Percentiles rank a stretch among this genome's conserved stretches.
Conservation (phyloP, 1,140 invertebrate species). For the Geopemphigus sp. region DNA sequence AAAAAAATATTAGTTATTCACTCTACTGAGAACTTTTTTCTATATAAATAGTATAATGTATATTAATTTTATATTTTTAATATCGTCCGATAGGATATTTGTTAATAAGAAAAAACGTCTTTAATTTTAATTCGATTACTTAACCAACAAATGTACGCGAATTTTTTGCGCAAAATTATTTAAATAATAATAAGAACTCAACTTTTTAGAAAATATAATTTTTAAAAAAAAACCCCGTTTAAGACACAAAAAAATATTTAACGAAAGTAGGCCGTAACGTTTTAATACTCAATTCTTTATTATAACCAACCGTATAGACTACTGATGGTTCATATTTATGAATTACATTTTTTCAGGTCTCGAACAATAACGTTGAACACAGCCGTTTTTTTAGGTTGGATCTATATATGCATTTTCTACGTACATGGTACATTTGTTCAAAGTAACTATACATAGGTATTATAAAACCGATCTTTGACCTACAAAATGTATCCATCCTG, state of each 20-base stretch:
- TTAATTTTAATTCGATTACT: conserved; percentile 2
- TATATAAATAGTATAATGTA: not conserved
- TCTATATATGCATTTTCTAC: not conserved
- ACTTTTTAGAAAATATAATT: not conserved
- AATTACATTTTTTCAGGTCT: conserved; percentile 3
- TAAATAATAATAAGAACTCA: not conserved
- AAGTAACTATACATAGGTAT: not conserved
- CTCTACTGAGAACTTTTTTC: no score
- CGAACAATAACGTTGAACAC: conserved; percentile 19
- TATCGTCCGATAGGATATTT: not conserved
- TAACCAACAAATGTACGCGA: not conserved
- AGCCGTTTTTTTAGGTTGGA: not conserved
- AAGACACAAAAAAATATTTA: not conserved
- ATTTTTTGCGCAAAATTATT: not conserved
- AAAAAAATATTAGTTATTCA: no score
- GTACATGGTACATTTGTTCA: not conserved
- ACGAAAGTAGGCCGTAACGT: conserved; percentile 16
- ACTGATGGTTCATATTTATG: conserved; percentile 27
- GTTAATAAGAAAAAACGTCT: not conserved
- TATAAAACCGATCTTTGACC: not conserved
- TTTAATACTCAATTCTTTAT: not conserved
- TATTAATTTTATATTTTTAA: not conserved
- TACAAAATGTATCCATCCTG: not conserved
- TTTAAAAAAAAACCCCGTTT: not conserved
- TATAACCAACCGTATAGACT: conserved; percentile 2